Evolutionary conservation across 2,888 invertebrate species (phyloP).

Genomic region (Luperina nickerlii): DNA sequence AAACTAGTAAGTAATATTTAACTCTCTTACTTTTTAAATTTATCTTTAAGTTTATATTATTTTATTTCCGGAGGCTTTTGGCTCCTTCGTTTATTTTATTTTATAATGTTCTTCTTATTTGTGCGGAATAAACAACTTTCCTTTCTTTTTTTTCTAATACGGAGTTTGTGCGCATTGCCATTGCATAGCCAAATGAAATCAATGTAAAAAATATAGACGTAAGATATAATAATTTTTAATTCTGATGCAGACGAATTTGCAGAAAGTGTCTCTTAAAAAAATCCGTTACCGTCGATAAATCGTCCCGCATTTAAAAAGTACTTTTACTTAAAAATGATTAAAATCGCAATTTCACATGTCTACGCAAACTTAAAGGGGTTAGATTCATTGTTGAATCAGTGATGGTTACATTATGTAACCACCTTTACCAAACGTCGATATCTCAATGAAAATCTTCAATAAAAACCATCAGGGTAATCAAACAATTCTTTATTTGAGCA

Average conservation of each 20-base stretch:
- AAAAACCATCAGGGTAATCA: conserved; percentile 86
- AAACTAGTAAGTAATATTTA: conserved; percentile 14
- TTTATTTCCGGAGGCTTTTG: not conserved
- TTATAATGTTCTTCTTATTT: not conserved
- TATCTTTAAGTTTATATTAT: not conserved
- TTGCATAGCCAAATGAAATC: not conserved
- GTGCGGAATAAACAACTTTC: not conserved
- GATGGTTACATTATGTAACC: conserved; percentile 85
- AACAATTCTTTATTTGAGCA: conserved; percentile 80
- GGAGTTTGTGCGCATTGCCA: not conserved
- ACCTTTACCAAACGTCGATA: conserved; percentile 83
- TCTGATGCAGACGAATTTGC: not conserved
- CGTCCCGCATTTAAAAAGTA: conserved; percentile 19
- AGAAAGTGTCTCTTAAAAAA: not conserved
- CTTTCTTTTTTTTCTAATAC: not conserved
- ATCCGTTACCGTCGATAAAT: conserved; percentile 14
- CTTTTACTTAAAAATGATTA: conserved; percentile 61
- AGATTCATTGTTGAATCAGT: conserved; percentile 74
- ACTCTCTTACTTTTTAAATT: not conserved
- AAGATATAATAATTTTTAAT: not conserved
- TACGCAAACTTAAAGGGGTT: conserved; percentile 82
- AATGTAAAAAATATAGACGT: not conserved
- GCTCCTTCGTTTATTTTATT: not conserved
- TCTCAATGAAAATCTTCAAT: conserved; percentile 85
- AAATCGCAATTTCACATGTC: conserved; percentile 82